Conservation (phyloP, 2,113 vertebrate species). For the Gorsachius goisagi region DNA sequence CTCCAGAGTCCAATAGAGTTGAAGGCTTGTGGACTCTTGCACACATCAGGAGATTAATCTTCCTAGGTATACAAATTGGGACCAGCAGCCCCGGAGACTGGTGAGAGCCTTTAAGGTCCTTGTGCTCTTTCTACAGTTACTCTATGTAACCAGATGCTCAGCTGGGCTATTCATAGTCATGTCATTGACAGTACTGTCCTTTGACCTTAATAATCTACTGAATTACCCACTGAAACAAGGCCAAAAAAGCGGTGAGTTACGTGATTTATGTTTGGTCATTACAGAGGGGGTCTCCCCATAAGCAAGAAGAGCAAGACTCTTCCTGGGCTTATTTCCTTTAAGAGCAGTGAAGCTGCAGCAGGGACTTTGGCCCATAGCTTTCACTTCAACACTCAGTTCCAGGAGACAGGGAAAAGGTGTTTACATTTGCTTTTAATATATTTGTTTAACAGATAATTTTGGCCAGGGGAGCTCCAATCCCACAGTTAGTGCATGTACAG, state of each 20-base stretch:
- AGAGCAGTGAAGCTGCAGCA: background rate
- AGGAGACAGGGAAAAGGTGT: constrained; percentile 30
- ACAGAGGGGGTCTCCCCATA: constrained; percentile 13
- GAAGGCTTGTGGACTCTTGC: background rate
- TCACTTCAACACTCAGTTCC: constrained; percentile 45
- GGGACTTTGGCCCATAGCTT: constrained; percentile 7
- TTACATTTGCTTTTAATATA: constrained; percentile 53
- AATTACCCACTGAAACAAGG: constrained; percentile 67
- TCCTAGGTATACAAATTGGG: background rate
- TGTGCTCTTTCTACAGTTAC: constrained; percentile 63
- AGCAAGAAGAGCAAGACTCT: background rate
- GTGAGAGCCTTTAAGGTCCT: background rate
- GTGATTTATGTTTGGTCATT: constrained; percentile 60
- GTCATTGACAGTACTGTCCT: constrained; percentile 45
- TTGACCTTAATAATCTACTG: constrained; percentile 75
- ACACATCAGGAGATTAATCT: constrained; percentile 14
- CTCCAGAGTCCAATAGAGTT: background rate
- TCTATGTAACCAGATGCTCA: constrained; percentile 50
- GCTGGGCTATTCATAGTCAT: constrained; percentile 62
- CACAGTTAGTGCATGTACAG: background rate
- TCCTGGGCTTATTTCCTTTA: background rate
- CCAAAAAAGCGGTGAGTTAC: constrained; percentile 32
- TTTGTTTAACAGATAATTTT: constrained; percentile 61
- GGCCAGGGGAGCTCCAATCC: background rate
- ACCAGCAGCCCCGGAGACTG: background rate